A percentile compares a stretch with the other conserved stretches of the same genome.
These are phyloP conservation scores for Alces alces DNA, from an alignment of 2,113 vertebrate species.

Conservation along the genomic window DNA sequence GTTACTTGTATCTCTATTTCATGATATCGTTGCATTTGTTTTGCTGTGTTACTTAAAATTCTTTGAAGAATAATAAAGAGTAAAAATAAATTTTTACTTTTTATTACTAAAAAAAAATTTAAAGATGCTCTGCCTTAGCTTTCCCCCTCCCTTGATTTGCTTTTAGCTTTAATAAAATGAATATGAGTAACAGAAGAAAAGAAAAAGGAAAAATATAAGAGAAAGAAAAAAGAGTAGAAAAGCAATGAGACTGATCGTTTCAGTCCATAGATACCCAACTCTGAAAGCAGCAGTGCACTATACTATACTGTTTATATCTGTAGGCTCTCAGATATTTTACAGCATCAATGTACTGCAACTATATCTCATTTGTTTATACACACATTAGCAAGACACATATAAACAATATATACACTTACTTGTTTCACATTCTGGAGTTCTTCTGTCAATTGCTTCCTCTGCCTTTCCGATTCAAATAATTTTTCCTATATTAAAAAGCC, in stretches of 20 bases:
- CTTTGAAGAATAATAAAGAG: not conserved
- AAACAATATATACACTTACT: slow-evolving; percentile 74
- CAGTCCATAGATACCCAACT: not conserved
- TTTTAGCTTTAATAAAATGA: not conserved
- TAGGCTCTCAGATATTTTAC: not conserved
- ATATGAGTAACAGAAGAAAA: not conserved
- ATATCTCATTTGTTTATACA: not conserved
- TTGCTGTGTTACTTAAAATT: not conserved
- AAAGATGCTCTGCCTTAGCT: not conserved
- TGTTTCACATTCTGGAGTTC: slow-evolving; percentile 87
- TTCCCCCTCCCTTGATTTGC: not conserved
- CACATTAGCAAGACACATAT: not conserved
- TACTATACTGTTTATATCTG: not conserved
- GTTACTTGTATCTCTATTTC: not conserved
- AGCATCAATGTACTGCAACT: not conserved
- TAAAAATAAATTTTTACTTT: not conserved
- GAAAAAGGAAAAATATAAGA: not conserved
- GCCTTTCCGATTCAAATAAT: slow-evolving; percentile 84
- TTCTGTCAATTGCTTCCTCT: slow-evolving; percentile 84
- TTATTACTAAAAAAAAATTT: not conserved
- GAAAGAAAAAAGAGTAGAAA: not conserved
- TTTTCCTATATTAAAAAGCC: slow-evolving; percentile 81
- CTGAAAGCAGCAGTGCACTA: not conserved
- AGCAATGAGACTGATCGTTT: not conserved
- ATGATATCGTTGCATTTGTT: not conserved